These are phyloP conservation scores for Hypanus sabinus DNA, from an alignment of 2,113 vertebrate species.

Conservation along the genomic window DNA sequence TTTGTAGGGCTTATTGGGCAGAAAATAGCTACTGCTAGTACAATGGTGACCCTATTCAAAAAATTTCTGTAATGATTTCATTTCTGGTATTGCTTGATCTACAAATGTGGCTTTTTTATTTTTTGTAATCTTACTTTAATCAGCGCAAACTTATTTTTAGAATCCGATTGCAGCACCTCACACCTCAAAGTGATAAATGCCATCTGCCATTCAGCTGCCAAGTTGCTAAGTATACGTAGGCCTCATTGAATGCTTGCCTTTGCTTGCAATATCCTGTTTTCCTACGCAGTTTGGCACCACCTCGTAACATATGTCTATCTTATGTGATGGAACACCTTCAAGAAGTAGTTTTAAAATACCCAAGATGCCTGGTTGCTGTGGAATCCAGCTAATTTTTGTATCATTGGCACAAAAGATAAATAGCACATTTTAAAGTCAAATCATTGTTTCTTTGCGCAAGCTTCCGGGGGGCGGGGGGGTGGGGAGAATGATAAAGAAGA, in stretches of 20 bases:
- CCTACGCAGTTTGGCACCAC: not conserved
- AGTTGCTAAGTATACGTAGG: constrained; percentile 8
- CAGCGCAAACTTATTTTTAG: not conserved
- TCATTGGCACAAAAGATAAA: not conserved
- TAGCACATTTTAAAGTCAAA: not conserved
- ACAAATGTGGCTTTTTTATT: not conserved
- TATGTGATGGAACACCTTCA: not conserved
- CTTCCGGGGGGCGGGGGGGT: not conserved
- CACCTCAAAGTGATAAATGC: not conserved
- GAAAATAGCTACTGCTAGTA: not conserved
- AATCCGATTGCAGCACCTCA: not conserved
- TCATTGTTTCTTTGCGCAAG: not conserved
- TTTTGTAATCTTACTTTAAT: not conserved
- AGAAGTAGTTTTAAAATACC: constrained; percentile 12
- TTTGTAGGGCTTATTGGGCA: not conserved
- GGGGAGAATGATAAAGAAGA: not conserved
- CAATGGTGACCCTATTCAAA: not conserved
- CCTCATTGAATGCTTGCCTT: not conserved
- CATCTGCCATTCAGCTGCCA: constrained; percentile 2
- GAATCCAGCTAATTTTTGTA: not conserved
- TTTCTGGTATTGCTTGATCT: not conserved
- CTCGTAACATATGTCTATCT: not conserved
- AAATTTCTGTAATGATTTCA: not conserved
- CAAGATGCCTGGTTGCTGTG: not conserved
- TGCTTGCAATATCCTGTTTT: constrained; percentile 7